Conservation (phyloP, 2,888 invertebrate species). For the Aleiodes alternator region DNA sequence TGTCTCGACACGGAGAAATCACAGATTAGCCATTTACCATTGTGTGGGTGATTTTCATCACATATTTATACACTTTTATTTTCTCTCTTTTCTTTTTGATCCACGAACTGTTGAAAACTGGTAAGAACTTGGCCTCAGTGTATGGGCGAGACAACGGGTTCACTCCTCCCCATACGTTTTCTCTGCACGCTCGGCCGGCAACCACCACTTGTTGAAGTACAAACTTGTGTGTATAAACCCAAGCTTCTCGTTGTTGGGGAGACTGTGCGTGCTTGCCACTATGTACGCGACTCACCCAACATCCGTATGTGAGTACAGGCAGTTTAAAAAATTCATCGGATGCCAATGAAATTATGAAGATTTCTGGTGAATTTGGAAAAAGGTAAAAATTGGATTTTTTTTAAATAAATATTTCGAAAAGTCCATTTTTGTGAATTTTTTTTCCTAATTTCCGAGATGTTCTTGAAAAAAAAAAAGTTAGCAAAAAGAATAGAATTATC, state of each 20-base stretch:
- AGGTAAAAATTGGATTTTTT: too few relatives aligned
- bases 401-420: too few relatives aligned
- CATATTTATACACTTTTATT: not conserved
- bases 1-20: constrained; percentile 32
- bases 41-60: too few relatives aligned
- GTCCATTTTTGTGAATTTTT: too few relatives aligned
- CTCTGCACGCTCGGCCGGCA: constrained; percentile 23
- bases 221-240: constrained; percentile 62
- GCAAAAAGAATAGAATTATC: too few relatives aligned
- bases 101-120: not conserved
- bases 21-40: constrained; percentile 27
- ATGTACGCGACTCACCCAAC: constrained; percentile 37
- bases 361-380: not conserved
- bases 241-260: constrained; percentile 51
- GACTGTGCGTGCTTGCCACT: constrained; percentile 22
- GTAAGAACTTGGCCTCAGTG: not conserved
- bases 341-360: not conserved
- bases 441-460: too few relatives aligned
- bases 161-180: constrained; percentile 34
- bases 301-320: constrained; percentile 58
- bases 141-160: constrained; percentile 18
- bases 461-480: too few relatives aligned
- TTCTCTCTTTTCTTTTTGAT: constrained; percentile 31
- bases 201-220: constrained; percentile 71
- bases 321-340: constrained; percentile 51